Base-by-base conservation (phyloP, 2,113 vertebrate species). In the Planiliza haematocheilus region DNA sequence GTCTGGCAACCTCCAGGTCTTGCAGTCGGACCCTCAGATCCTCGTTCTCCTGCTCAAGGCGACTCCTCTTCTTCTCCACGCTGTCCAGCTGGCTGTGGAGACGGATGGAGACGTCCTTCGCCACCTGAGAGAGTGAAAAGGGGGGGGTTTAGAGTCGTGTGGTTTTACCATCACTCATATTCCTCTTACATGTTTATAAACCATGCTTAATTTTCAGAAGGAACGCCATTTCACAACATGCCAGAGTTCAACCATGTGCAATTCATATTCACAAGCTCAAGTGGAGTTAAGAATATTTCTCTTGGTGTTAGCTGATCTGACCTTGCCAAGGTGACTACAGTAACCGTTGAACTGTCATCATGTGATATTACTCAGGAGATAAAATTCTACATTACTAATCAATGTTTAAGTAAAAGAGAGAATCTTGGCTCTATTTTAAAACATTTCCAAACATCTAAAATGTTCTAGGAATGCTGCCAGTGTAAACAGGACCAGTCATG, bases 81-180 rank as follows among this genome's bases (percentile, higher is more conserved):
- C 77, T 91, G 83, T 98, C 98, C 74, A 99, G 93, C 91, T 99
- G 97, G 17, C 95, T 96, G 92, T 99, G 98, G 68, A 99, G 95
- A 61, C 98, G 93, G 80, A 97, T 95, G 0, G 98, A 99, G 46
- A 99, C 97, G 1, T 99, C 98, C 83, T 99, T 99, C 14, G 97
- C 96, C 90, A 99, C 97, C 97, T 99, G 87, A 30, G 58, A 62
- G 37, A 18, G 11, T 9, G 38, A 18, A 50, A 7, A 49, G 2
- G 37, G 62, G 16, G 0, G 52, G 14, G 17, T 43, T 83, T 24
- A 58, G 42, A 9, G 43, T 3, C 13, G 30, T 12, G 34, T 2
- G n/a, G 0, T 18, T 30, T 14, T 10, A 34, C 24, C 24, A 30
- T 30, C 24, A 30, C 24, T 30, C 24, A 30, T 3, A 30, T 30